These are phyloP conservation scores for Brachyalestes nurse DNA, from an alignment of 2,797 vertebrate genomes.

Conservation along the genomic window DNA sequence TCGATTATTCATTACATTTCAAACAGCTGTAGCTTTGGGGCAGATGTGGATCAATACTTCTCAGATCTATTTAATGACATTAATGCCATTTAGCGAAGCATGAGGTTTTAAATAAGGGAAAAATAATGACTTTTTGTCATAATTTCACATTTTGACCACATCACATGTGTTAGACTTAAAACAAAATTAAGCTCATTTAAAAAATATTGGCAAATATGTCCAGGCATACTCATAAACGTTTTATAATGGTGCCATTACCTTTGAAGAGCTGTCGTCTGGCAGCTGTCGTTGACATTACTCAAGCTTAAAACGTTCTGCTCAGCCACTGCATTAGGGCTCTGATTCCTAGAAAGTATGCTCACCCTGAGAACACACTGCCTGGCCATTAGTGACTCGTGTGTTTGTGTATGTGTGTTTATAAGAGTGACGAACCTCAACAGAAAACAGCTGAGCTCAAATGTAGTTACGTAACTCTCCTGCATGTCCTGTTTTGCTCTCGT, in stretches of 20 bases:
- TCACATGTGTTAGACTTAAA: neutral
- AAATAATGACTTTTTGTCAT: neutral
- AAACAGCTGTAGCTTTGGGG: neutral
- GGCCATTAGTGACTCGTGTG: slow-evolving; percentile 26
- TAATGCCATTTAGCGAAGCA: neutral
- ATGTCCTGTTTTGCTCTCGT: slow-evolving; percentile 7
- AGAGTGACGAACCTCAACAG: slow-evolving; percentile 52
- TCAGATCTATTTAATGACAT: neutral
- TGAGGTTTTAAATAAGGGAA: neutral
- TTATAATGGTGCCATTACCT: neutral
- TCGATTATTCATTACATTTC: slow-evolving; percentile 14
- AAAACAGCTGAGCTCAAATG: slow-evolving; percentile 62
- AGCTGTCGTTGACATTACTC: neutral
- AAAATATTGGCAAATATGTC: neutral
- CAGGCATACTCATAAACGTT: neutral
- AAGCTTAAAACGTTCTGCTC: neutral
- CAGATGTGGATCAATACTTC: neutral
- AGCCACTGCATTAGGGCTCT: neutral
- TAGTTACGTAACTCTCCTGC: slow-evolving; percentile 37
- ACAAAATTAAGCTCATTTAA: no score
- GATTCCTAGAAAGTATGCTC: neutral
- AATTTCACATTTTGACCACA: neutral
- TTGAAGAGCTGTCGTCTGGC: slow-evolving; percentile 1
- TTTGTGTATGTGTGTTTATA: slow-evolving; percentile 26
- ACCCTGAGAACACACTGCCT: neutral